Conservation (phyloP, 1,140 invertebrate species). For the Archivesica marissinica region DNA sequence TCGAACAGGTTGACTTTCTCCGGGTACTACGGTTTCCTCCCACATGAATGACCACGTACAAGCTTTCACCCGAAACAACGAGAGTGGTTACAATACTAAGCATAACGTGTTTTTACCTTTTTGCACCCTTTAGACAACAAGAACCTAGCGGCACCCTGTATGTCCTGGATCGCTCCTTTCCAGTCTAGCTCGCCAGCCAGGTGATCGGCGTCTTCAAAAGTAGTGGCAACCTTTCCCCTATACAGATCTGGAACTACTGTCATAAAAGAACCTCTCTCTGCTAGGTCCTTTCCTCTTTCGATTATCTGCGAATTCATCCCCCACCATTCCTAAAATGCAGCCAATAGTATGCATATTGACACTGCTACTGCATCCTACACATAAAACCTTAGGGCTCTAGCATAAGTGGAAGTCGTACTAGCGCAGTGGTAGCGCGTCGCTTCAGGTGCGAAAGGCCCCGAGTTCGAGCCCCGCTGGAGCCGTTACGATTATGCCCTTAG, state of each 20-base stretch:
- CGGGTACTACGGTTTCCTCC: too few species aligned
- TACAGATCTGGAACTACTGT: constrained; percentile 80
- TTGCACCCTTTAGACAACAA: constrained; percentile 69
- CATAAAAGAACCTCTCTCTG: constrained; percentile 66
- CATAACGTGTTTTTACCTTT: constrained; percentile 69
- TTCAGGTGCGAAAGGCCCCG: too few species aligned
- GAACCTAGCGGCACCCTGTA: constrained; percentile 73
- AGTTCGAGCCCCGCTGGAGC: too few species aligned
- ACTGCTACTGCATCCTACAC: too few species aligned
- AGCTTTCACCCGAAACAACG: too few species aligned
- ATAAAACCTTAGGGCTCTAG: too few species aligned
- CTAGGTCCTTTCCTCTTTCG: constrained; percentile 71
- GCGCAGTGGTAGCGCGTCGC: too few species aligned
- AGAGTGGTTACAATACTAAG: too few species aligned
- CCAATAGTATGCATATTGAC: neutral
- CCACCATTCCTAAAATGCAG: constrained; percentile 78
- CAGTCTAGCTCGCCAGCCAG: constrained; percentile 79
- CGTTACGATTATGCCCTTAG: too few species aligned
- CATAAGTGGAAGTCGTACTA: too few species aligned
- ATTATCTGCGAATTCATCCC: constrained; percentile 81
- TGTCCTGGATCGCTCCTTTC: constrained; percentile 79
- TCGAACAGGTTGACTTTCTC: too few species aligned
- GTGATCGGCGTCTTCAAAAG: constrained; percentile 79
- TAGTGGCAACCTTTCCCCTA: constrained; percentile 77
- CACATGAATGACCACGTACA: too few species aligned